Conservation (phyloP, 2,113 vertebrate species). For the Rhinichthys klamathensis region DNA sequence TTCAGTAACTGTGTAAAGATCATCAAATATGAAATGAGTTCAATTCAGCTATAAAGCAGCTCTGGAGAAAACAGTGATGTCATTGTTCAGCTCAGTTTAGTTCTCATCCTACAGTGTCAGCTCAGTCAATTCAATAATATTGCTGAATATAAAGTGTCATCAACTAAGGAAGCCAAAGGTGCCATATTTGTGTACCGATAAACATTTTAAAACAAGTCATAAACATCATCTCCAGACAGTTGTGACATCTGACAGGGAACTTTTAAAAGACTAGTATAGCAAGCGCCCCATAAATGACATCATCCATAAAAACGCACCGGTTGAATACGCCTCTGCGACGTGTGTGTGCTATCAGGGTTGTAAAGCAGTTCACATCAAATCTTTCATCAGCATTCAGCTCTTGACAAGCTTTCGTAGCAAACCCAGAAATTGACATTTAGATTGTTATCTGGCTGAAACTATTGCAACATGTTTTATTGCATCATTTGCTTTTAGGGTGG, state of each 20-base stretch:
- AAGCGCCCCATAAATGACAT: background rate
- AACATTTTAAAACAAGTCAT: background rate
- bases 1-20: too few relatives aligned
- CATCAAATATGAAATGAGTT: too few relatives aligned
- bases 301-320: background rate
- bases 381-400: background rate
- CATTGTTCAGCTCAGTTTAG: too few relatives aligned
- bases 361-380: background rate
- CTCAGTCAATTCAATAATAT: too few relatives aligned
- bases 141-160: too few relatives aligned
- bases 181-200: too few relatives aligned
- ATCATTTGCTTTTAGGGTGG: background rate
- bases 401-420: background rate
- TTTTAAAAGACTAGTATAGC: background rate
- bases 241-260: background rate
- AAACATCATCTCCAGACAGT: background rate
- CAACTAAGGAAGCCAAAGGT: too few relatives aligned
- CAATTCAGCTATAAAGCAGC: too few relatives aligned
- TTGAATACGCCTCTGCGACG: background rate
- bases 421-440: background rate
- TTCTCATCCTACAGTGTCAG: too few relatives aligned
- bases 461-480: background rate
- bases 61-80: too few relatives aligned
- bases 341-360: background rate
- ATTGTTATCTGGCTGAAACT: background rate